These are phyloP conservation scores for Cnemophilus loriae DNA, from an alignment of 2,113 vertebrate genomes.

Conservation along the genomic window DNA sequence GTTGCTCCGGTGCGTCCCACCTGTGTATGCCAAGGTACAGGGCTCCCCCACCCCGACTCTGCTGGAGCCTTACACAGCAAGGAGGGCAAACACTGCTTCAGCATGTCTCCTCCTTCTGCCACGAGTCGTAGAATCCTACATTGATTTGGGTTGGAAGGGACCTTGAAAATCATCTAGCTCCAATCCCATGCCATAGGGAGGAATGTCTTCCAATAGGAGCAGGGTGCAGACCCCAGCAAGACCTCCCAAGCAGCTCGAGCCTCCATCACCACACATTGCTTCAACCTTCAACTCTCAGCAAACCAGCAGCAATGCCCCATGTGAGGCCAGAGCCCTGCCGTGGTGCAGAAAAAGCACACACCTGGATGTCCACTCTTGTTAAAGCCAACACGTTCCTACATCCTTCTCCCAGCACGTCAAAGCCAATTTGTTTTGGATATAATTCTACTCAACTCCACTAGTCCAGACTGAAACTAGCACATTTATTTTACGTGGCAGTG, in stretches of 20 bases:
- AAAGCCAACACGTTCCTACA: neutral
- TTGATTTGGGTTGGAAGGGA: neutral
- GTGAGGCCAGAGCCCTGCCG: neutral
- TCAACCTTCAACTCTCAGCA: neutral
- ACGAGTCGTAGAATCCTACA: neutral
- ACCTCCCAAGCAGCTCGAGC: neutral
- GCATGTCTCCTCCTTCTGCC: neutral
- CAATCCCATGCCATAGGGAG: neutral
- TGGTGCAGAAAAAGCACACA: neutral
- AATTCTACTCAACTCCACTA: neutral
- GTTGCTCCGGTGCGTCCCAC: neutral
- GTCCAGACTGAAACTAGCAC: neutral
- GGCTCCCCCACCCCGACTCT: no score
- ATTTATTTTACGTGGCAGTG: neutral
- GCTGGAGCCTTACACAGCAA: neutral
- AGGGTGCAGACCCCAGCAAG: neutral
- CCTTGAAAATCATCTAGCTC: neutral
- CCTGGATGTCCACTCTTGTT: neutral
- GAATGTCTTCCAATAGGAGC: neutral
- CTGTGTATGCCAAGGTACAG: neutral
- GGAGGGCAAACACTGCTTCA: neutral
- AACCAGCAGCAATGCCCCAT: fast-evolving
- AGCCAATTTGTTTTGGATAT: neutral
- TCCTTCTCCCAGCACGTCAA: neutral
- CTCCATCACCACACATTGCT: neutral